Base-by-base conservation (phyloP, 2,113 vertebrate genomes). In the Phaethornis superciliosus region DNA sequence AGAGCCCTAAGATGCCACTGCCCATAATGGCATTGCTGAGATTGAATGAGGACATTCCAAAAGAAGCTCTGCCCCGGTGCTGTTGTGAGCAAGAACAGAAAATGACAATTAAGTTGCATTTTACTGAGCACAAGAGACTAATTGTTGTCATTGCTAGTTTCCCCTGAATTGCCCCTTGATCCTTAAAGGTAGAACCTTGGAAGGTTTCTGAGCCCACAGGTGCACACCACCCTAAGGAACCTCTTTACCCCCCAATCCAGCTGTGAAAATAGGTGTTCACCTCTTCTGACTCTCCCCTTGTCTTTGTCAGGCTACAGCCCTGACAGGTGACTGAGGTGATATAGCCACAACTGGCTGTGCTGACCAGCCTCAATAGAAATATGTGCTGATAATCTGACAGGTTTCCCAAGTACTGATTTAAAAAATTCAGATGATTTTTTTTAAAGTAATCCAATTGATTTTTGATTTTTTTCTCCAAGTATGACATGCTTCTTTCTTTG, bases 1-100 rank as follows among this genome's bases (percentile, higher is more conserved):
- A 99, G 68, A 99, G 96, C 44, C 99, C 99, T 88, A 99, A 96
- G 94, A 99, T 99, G 9, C 99, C 99, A 2, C 99, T 99, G 94
- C 99, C 99, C 99, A 99, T 99, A 92, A 99, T 99, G 94, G 99
- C 99, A 1, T 99, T 99, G 93, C 99, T 99, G 96, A 99, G 96
- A 94, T 99, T 99, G 96, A 99, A 99, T 0, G 99, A 98, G 1
- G 99, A 99, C 98, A 99, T 99, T 78, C 99, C 99, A 46, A 99
- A 99, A 16, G 99, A 99, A 15, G 97, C 97, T 81, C 98, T 99
- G 63, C 99, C 99, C 2, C 97, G 98, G 87, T 99, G 98, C 99
- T 99, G 97, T 64, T 88, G 81, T 70, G 51, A 22, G 19, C 49
- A 95, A 86, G 42, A 84, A 80, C 11, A 89, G 52, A 79, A 86